A percentile compares a stretch with the other conserved stretches of the same genome.
Evolutionary conservation across 2,888 invertebrate genomes (phyloP).

Genomic region (Eupithecia exiguata): DNA sequence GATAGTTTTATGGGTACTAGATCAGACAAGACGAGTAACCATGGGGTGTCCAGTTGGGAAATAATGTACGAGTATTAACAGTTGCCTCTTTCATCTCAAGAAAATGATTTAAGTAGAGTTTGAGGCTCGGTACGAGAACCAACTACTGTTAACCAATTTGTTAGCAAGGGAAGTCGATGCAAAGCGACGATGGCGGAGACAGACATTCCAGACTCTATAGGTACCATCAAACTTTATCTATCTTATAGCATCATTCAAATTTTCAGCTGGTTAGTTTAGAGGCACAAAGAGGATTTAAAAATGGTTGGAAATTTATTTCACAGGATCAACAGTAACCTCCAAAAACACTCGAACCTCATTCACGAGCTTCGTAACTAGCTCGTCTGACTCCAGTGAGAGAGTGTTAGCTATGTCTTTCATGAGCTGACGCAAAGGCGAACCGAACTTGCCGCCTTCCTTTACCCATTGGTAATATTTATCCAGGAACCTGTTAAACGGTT

Average conservation of each 20-base stretch:
- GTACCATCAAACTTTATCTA: background rate
- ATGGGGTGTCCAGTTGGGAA: background rate
- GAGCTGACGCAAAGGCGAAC: constrained; percentile 46
- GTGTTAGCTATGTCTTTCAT: constrained; percentile 52
- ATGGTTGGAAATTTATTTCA: constrained; percentile 41
- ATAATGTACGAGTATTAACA: background rate
- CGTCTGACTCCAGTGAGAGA: constrained; percentile 46
- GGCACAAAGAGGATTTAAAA: background rate
- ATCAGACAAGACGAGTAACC: no score
- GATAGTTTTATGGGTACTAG: background rate
- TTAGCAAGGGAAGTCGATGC: no score
- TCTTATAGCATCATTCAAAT: background rate
- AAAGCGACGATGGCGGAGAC: background rate
- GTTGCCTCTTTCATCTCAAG: no score
- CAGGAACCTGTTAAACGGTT: constrained; percentile 59
- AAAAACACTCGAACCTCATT: constrained; percentile 66
- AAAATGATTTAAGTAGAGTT: background rate
- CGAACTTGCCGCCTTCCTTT: constrained; percentile 45
- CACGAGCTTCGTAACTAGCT: constrained; percentile 57
- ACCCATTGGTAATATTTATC: constrained; percentile 54
- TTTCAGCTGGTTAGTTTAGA: background rate
- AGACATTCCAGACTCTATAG: background rate
- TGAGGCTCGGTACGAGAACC: no score
- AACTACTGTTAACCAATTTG: no score
- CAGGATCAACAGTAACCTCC: constrained; percentile 62